Base-by-base conservation (phyloP, 2,113 vertebrate species). In the Psittacula cyanocephala region DNA sequence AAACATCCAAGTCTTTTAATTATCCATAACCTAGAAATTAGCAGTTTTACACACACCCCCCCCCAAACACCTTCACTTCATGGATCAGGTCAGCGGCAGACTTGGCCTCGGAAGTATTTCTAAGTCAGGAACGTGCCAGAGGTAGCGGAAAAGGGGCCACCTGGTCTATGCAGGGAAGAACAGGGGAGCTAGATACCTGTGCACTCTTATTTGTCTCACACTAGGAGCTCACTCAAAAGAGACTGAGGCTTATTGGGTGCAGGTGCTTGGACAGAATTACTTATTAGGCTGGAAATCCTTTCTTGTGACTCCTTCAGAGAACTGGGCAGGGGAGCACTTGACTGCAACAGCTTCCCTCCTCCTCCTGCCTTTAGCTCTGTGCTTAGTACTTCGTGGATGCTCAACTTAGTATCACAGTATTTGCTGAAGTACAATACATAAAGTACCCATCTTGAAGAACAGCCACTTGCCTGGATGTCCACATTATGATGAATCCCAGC, bases 341-440 rank as follows among this genome's bases (percentile, higher is more conserved):
- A 47, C 55, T 86, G 85, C 28, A 89, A 85, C 55, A 93, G 37
- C 85, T 69, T 95, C 60, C 70, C 88, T 94, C 62, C 59, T 92
- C 77, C 52, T 76, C 70, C 74, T 87, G 81, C 86, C 46, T 95
- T 91, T 62, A 96, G 89, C 82, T 81, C 76, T 63, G 49, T 93
- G 89, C 89, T 92, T 77, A 64, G 75, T 78, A 44, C 29, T 78
- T 76, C 67, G 67, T 2, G 14, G 81, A 43, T 39, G n/a, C 46
- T 89, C 63, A 81, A 17, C 27, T 50, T 9, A 41, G 37, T 41
- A 49, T 27, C 71, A 43, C 7, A 33, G 13, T 17, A 88, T 37
- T 55, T 79, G 62, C 55, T 89, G 65, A 88, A 37, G 31, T 24
- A 29, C 25, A 80, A 27, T 7, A 82, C 33, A 28, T 6, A 24